Conservation (phyloP, 1,140 invertebrate species). For the Diorhabda elongata region DNA sequence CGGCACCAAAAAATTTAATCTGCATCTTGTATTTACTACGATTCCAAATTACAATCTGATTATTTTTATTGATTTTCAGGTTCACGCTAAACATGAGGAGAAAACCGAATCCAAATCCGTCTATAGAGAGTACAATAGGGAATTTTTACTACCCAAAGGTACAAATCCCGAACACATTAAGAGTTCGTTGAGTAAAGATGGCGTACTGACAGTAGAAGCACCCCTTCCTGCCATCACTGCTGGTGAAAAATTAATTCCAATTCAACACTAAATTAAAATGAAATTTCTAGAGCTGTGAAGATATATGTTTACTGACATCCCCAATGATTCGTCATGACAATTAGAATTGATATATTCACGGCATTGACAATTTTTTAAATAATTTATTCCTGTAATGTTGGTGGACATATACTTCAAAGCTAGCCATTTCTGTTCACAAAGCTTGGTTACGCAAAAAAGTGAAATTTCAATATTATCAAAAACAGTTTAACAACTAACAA, state of each 20-base stretch:
- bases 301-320: too few species aligned
- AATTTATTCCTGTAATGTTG: neutral
- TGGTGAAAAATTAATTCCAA: conserved; percentile 74
- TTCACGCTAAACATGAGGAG: conserved; percentile 94
- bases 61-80: conserved; percentile 57
- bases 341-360: too few species aligned
- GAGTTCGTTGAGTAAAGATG: conserved; percentile 85
- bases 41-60: too few species aligned
- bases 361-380: too few species aligned
- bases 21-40: too few species aligned
- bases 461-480: neutral
- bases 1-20: too few species aligned
- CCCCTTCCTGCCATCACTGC: conserved; percentile 72
- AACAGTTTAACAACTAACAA: neutral
- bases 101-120: conserved; percentile 91
- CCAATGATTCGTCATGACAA: too few species aligned
- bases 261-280: conserved; percentile 58
- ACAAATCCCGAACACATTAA: conserved; percentile 90
- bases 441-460: neutral
- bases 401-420: neutral
- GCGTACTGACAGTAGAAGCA: conserved; percentile 90
- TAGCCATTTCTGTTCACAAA: neutral
- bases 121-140: conserved; percentile 92
- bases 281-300: neutral
- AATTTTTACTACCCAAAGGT: conserved; percentile 90